These are phyloP conservation scores for Agrilus cyanescens DNA, from an alignment of 2,888 invertebrate species.

Conservation along the genomic window DNA sequence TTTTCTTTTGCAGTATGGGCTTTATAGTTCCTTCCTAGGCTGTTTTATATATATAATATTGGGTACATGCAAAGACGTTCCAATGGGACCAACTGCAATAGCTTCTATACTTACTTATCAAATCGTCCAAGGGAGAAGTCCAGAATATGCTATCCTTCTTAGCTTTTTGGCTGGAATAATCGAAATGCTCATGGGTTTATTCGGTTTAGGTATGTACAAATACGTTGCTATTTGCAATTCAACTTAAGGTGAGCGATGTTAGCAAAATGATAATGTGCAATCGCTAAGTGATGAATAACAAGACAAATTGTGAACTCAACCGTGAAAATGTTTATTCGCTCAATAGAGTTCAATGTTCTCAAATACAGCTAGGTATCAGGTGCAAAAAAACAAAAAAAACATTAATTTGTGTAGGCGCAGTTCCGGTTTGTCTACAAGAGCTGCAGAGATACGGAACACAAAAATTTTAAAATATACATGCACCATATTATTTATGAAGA, in stretches of 20 bases:
- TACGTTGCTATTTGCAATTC: not conserved
- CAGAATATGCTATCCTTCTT: conserved; percentile 62
- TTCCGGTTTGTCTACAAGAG: no score
- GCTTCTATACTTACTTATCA: conserved; percentile 77
- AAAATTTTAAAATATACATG: no score
- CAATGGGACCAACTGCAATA: conserved; percentile 87
- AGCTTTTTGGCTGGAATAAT: conserved; percentile 63
- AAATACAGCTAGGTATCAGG: no score
- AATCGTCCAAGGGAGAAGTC: conserved; percentile 51
- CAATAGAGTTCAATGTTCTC: no score
- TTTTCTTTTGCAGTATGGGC: conserved; percentile 56
- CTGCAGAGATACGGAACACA: no score
- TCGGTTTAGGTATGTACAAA: conserved; percentile 54
- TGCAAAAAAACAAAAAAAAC: no score
- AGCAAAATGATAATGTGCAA: not conserved
- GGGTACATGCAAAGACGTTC: conserved; percentile 86
- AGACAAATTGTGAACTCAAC: no score
- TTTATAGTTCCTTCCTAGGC: conserved; percentile 89
- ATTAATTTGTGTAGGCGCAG: no score
- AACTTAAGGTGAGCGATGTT: not conserved
- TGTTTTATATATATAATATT: conserved; percentile 82
- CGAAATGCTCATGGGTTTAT: conserved; percentile 67
- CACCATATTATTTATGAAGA: no score
- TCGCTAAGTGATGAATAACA: not conserved
- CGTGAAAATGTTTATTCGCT: no score